Conservation (phyloP, 2,888 invertebrate genomes). For the Campoletis raptor region DNA sequence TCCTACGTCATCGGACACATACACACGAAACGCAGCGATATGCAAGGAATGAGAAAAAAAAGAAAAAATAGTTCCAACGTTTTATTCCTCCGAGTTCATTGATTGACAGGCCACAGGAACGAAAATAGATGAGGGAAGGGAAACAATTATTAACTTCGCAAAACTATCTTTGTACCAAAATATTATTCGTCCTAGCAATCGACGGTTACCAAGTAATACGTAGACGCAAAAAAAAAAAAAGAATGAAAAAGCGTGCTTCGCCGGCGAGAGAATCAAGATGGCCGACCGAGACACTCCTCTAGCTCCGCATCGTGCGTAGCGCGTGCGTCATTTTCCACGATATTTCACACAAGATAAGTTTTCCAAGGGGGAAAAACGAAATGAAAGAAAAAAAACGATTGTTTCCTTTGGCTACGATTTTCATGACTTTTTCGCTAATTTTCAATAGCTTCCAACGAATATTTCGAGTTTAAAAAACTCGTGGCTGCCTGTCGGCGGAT, state of each 20-base stretch:
- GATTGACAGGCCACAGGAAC: conserved; percentile 49
- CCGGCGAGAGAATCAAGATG: conserved; percentile 80
- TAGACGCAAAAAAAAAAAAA: conserved; percentile 33
- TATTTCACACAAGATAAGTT: conserved; percentile 24
- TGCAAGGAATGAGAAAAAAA: background rate
- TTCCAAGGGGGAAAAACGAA: background rate
- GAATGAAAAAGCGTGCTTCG: conserved; percentile 70
- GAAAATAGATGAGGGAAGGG: background rate
- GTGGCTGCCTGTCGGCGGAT: conserved; percentile 58
- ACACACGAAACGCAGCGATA: background rate
- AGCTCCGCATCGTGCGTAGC: conserved; percentile 71
- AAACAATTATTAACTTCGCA: background rate
- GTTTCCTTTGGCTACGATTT: background rate
- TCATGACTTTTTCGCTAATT: background rate
- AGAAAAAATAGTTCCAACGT: conserved; percentile 2
- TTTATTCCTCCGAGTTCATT: conserved; percentile 14
- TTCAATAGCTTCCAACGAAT: background rate
- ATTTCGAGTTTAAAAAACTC: conserved; percentile 5
- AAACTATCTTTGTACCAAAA: background rate
- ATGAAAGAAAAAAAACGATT: background rate
- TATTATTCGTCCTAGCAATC: conserved; percentile 11
- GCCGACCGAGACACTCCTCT: conserved; percentile 77
- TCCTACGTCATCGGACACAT: conserved; percentile 61
- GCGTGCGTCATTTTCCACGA: conserved; percentile 77
- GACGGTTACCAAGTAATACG: conserved; percentile 24